Evolutionary conservation across 2,888 invertebrate species (phyloP), one percentile per base, ranked within the genome.

Genomic region (Eilema depressum): DNA sequence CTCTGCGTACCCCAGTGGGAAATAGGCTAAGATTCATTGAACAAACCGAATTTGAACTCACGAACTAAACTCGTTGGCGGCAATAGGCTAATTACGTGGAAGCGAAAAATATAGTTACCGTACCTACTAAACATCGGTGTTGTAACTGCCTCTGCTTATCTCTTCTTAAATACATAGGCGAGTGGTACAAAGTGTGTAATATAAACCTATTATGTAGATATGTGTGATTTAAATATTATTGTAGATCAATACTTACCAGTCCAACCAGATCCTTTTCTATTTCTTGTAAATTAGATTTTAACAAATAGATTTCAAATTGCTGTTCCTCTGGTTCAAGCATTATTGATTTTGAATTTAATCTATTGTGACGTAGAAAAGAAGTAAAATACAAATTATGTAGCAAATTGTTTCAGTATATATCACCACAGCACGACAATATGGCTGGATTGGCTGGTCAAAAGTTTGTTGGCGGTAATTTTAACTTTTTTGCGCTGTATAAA

Each of bases 321-420:
- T 92, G 93, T 71, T 92, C 84, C 78, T 91, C 89, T 5, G 91
- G 90, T 26, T 89, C 86, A 83, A 88, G 89, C 94, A 94, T 94
- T 76, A 7, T 75, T 91, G 10, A 0, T 25, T 64, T 37, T 5
- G 28, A 30, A 53, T 17, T 37, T n/a, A 26, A 26, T 25, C 25
- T 2, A 10, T 10, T 4, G 30, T 37, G 7, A 17, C 23, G 14
- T 17, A 37, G 25, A 37, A 3, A 17, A 33, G 33, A 60, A 62
- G 14, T 37, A 25, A 17, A 41, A 25, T 25, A 2, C n/a, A 2
- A 53, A 20, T 1, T 47, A 41, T 2, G 4, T 20, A 10, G 53
- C 53, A 53, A 53, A n/a, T 41, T 41, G 10, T 20, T 25, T 63
- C 10, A 25, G 25, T 8, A 8, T 17, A 3, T 41, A 20, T 25